Percentiles rank a stretch among this genome's conserved stretches.
Evolutionary conservation across 2,113 vertebrate genomes (phyloP).

Genomic region (Anhinga anhinga): DNA sequence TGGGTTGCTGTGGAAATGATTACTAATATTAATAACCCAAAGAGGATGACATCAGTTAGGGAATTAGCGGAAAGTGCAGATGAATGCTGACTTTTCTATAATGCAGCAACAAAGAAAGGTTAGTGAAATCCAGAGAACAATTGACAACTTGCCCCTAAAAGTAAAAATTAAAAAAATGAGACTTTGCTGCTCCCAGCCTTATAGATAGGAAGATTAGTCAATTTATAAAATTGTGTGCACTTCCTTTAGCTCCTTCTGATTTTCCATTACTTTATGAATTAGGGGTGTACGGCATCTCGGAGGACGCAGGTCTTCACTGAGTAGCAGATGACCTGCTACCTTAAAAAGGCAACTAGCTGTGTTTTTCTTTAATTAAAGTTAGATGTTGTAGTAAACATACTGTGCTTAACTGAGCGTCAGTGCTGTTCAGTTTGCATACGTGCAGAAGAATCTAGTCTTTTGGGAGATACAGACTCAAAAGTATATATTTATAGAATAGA

Average conservation of each 20-base stretch:
- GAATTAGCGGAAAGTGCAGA: conserved; percentile 43
- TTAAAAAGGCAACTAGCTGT: background rate
- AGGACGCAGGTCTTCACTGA: background rate
- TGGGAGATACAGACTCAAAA: background rate
- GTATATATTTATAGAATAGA: background rate
- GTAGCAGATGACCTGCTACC: background rate
- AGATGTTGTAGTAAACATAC: background rate
- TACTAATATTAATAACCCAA: conserved; percentile 48
- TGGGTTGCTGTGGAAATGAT: conserved; percentile 58
- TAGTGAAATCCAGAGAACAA: background rate
- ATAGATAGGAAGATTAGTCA: background rate
- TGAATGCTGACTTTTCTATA: conserved; percentile 6
- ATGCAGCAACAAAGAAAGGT: background rate
- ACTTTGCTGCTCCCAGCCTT: background rate
- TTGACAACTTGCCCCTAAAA: background rate
- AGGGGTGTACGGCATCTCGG: background rate
- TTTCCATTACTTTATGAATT: background rate
- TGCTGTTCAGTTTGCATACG: background rate
- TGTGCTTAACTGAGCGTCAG: background rate
- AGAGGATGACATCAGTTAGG: conserved; percentile 52
- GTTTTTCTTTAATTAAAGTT: background rate
- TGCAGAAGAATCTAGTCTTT: background rate
- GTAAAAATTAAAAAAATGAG: background rate
- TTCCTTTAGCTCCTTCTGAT: background rate
- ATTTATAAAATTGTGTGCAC: background rate